phyloP scores from a whole-genome alignment of 2,113 vertebrate genomes.

The Equus quagga region DNA sequence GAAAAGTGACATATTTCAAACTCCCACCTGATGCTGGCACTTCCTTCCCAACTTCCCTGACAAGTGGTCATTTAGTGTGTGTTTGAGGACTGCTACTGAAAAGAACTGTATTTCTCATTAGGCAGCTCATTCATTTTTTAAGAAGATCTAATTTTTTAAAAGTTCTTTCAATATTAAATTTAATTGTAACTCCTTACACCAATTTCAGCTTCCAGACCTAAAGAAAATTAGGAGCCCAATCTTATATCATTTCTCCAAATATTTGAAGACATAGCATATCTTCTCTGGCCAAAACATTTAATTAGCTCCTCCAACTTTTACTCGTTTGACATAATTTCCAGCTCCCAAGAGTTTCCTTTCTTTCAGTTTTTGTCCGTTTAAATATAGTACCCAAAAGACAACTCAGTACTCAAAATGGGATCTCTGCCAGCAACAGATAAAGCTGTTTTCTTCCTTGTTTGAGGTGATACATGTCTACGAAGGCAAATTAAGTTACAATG shows the following conservation, averaged over 20 bases:
- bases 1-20: not conserved
- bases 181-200: not conserved
- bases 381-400: not conserved
- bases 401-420: not conserved
- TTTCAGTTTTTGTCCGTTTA: not conserved
- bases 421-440: not conserved
- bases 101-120: not conserved
- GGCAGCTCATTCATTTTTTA: not conserved
- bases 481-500: not conserved
- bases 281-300: slow-evolving; percentile 15
- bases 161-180: not conserved
- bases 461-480: not conserved
- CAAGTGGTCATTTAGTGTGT: not conserved
- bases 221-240: not conserved
- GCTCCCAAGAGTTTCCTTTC: not conserved
- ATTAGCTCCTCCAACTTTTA: not conserved
- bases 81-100: not conserved
- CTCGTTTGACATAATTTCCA: not conserved
- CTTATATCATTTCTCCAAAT: not conserved
- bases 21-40: not conserved
- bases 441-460: not conserved
- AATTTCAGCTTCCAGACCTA: not conserved
- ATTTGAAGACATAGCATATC: not conserved
- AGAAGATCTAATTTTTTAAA: not conserved
- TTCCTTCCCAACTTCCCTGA: not conserved